A percentile compares a stretch with the other conserved stretches of the same genome.
Evolutionary conservation across 2,797 vertebrate genomes (phyloP).

Genomic region (Salarias fasciatus): DNA sequence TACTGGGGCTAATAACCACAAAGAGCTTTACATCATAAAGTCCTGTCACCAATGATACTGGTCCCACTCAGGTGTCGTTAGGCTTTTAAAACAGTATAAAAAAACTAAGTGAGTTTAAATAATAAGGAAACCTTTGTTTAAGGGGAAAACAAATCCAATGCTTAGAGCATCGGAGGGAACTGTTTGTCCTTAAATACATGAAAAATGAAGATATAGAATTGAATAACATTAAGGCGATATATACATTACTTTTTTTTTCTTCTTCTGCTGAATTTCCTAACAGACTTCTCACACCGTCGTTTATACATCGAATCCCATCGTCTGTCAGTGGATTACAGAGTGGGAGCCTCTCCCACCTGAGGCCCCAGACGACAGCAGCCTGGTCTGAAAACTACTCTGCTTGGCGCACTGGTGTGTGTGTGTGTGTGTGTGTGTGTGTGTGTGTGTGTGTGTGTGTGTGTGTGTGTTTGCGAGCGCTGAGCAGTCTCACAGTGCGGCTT

Average conservation of each 20-base stretch:
- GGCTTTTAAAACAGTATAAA: conserved; percentile 80
- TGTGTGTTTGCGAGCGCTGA: conserved; percentile 37
- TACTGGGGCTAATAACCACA: conserved; percentile 55
- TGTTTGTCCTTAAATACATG: conserved; percentile 79
- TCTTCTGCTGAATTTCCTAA: conserved; percentile 67
- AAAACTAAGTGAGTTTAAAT: conserved; percentile 73
- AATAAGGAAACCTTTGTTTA: conserved; percentile 79
- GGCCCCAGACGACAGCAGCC: conserved; percentile 55
- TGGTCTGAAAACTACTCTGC: conserved; percentile 45
- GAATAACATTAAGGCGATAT: conserved; percentile 92
- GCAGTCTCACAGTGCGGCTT: conserved; percentile 36
- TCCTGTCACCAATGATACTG: conserved; percentile 75
- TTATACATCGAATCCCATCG: conserved; percentile 65
- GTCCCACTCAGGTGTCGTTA: conserved; percentile 79
- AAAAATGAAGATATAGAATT: conserved; percentile 79
- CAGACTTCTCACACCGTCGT: conserved; percentile 69
- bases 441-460: no score
- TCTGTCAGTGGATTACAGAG: conserved; percentile 65
- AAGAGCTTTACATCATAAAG: conserved; percentile 64
- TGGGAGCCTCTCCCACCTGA: conserved; percentile 49
- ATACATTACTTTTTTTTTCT: conserved; percentile 81
- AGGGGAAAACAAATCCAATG: conserved; percentile 77
- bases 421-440: no score
- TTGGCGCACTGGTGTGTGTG: conserved; percentile 26
- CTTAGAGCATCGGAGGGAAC: conserved; percentile 78